Base-by-base conservation (phyloP, 2,113 vertebrate species). In the Lanius ludovicianus region DNA sequence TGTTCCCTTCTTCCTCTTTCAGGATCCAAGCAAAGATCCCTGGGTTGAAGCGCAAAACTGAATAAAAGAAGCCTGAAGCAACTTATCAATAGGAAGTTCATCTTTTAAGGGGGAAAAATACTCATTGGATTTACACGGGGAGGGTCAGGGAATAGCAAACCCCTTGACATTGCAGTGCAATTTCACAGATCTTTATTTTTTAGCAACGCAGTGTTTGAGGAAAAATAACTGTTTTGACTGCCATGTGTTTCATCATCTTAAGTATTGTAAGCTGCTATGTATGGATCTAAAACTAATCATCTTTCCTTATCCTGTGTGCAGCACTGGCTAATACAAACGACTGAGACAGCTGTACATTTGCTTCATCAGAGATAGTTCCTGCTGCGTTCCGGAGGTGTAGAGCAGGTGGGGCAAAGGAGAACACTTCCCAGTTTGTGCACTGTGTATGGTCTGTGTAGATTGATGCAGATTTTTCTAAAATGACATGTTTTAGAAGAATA, bases 21-120 rank as follows among this genome's bases (percentile, higher is more conserved):
- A 99, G 99, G 98, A 97, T 99, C 97, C 99, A 99, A 98, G 99
- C 98, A 64, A 99, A 99, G 98, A 98, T 99, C 69, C 99, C 99
- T 15, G 99, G 99, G 70, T 97, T 99, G 98, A 99, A 99, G 95
- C 99, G 98, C 91, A 99, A 99, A 98, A 50, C 98, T 0, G 99
- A 99, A 89, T 99, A 98, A 99, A 96, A 41, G 56, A 90, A 96
- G 18, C 80, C 93, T 73, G 87, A 95, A 97, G 77, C 91, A 91
- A 80, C 89, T 80, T 84, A 92, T 31, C 30, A 71, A 90, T 96
- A 96, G 96, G 96, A 94, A 94, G 75, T 95, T 97, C 94, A 89
- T 97, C 97, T 96, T 96, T 93, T 69, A 96, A 94, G 89, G 96
- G 98, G 97, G 59, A 74, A 94, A 83, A 91, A 89, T 96, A 92